These are phyloP conservation scores for Melanerpes formicivorus DNA, from an alignment of 2,113 vertebrate genomes.

Conservation along the genomic window DNA sequence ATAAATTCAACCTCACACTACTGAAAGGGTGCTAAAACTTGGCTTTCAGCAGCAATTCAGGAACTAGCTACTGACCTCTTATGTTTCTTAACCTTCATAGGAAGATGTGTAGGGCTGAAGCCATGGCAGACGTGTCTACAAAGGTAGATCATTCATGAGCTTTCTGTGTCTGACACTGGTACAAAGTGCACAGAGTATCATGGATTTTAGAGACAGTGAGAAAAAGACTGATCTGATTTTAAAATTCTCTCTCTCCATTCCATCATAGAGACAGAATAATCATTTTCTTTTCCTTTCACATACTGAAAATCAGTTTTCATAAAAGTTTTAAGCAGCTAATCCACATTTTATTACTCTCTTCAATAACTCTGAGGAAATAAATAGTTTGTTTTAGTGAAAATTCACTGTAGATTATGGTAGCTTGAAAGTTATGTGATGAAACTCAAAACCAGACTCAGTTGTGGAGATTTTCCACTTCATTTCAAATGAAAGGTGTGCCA, in stretches of 20 bases:
- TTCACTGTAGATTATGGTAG: conserved; percentile 22
- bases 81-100: conserved; percentile 56
- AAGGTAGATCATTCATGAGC: conserved; percentile 31
- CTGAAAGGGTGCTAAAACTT: conserved; percentile 8
- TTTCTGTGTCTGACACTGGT: not conserved
- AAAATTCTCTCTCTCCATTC: conserved; percentile 50
- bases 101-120: not conserved
- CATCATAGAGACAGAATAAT: conserved; percentile 43
- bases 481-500: conserved; percentile 32
- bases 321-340: conserved; percentile 38
- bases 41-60: conserved; percentile 31
- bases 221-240: conserved; percentile 46
- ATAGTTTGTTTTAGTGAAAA: conserved; percentile 21
- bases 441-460: not conserved
- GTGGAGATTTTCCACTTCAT: conserved; percentile 40
- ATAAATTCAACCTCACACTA: conserved; percentile 45
- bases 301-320: conserved; percentile 24
- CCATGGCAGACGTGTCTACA: conserved; percentile 38
- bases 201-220: not conserved
- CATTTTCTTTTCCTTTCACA: conserved; percentile 23
- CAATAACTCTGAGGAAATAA: conserved; percentile 5
- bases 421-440: conserved; percentile 32
- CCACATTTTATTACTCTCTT: conserved; percentile 55
- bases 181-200: not conserved
- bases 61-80: not conserved